Base-by-base conservation (phyloP, 2,797 vertebrate species). In the Muscicapa striata region DNA sequence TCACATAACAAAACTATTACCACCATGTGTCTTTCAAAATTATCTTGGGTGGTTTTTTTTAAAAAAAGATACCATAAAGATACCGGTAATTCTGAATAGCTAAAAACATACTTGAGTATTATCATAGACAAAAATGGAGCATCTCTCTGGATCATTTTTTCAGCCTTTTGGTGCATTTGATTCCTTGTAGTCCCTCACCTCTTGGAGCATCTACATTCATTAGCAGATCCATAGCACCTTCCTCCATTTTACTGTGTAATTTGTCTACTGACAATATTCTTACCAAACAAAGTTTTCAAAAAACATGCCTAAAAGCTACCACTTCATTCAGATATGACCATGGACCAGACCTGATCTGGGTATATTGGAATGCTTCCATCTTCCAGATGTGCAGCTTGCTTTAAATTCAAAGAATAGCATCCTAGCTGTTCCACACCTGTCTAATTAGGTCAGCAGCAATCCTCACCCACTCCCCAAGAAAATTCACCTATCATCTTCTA, bases 401-500 rank as follows among this genome's bases (percentile, higher is more conserved):
- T 77, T 66, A 69, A 22, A 46, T 26, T 61, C 41, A 41, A 20
- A 72, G 46, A 81, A 59, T 1, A 3, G 21, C 16, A 68, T 45
- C 24, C 13, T 45, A 46, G 20, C 21, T 55, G 26, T n/a, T 80
- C 7, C 41, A 51, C 4, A 69, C 12, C 14, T n/a, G 20, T 41
- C 46, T 46, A 26, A 40, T 24, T 4, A 81, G 3, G 34, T 23
- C 55, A 75, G 7, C 22, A 54, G 12, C 24, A 75, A 62, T 18
- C 11, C 7, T 38, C 10, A 12, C 2, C 0, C 7, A 40, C 10
- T 26, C 9, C 1, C 32, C 9, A 49, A 49, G 34, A 51, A 82
- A 89, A 49, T 23, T 29, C n/a, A 41, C 4, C 11, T 23, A 55
- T 13, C 2, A 1, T 46, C 18, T 67, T 22, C 22, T 40, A 45